These are phyloP conservation scores for Drosophila flavopinicola DNA, from an alignment of 2,888 invertebrate species.

Conservation along the genomic window DNA sequence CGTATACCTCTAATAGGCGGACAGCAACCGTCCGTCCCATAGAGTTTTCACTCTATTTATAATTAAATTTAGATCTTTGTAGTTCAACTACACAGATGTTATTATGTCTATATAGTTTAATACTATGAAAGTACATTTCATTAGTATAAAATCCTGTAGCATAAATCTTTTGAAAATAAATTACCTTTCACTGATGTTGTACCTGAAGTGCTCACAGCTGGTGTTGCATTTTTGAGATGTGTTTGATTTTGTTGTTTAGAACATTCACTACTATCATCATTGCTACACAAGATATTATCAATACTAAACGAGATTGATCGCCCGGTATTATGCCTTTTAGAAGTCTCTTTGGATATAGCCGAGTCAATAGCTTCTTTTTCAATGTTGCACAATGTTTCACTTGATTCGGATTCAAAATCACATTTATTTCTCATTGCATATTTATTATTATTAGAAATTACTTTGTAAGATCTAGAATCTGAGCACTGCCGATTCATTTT, in stretches of 20 bases:
- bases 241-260: not conserved
- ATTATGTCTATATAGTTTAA: too few species aligned
- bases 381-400: constrained; percentile 19
- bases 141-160: too few species aligned
- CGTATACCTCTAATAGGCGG: too few species aligned
- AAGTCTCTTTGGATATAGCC: not conserved
- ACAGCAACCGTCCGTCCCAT: too few species aligned
- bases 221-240: constrained; percentile 1
- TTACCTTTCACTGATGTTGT: constrained; percentile 12
- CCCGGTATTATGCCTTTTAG: not conserved
- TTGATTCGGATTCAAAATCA: constrained; percentile 4
- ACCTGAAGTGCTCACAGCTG: constrained; percentile 1
- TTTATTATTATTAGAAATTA: not conserved
- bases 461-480: constrained; percentile 1
- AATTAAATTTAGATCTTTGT: too few species aligned
- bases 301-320: constrained; percentile 35
- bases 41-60: too few species aligned
- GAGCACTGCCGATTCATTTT: constrained; percentile 29
- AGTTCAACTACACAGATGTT: too few species aligned
- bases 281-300: constrained; percentile 39
- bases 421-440: not conserved
- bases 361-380: not conserved
- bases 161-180: not conserved
- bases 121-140: too few species aligned
- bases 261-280: constrained; percentile 15